These are phyloP conservation scores for Urocitellus parryii DNA, from an alignment of 2,113 vertebrate species.

Conservation along the genomic window DNA sequence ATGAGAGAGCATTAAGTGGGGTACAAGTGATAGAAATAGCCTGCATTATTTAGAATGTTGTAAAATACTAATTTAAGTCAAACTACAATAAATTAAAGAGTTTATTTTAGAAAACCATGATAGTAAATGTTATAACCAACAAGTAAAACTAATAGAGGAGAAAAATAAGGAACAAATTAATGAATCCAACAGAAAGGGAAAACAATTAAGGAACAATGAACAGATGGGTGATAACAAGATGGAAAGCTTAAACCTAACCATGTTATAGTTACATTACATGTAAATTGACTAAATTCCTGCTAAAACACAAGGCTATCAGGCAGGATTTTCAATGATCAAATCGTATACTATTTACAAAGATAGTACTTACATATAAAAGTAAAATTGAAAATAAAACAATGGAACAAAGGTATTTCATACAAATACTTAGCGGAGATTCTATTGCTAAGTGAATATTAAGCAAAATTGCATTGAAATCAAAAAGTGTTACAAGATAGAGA, in stretches of 20 bases:
- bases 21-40: background rate
- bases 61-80: background rate
- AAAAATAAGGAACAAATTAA: background rate
- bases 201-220: background rate
- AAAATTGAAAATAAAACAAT: slow-evolving; percentile 5
- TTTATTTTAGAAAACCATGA: background rate
- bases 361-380: background rate
- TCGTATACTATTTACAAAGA: background rate
- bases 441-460: background rate
- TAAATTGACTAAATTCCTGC: background rate
- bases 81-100: too few species aligned
- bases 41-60: background rate
- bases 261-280: background rate
- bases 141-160: background rate
- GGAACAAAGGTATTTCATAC: background rate
- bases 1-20: background rate
- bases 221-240: background rate
- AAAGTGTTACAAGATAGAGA: background rate
- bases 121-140: background rate
- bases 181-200: background rate
- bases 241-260: background rate
- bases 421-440: background rate
- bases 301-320: background rate
- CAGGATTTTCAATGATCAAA: background rate
- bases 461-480: background rate